A percentile compares a stretch with the other conserved stretches of the same genome.
Conservation (phyloP, 2,888 invertebrate genomes). For the Kryphioiulus occultus region DNA sequence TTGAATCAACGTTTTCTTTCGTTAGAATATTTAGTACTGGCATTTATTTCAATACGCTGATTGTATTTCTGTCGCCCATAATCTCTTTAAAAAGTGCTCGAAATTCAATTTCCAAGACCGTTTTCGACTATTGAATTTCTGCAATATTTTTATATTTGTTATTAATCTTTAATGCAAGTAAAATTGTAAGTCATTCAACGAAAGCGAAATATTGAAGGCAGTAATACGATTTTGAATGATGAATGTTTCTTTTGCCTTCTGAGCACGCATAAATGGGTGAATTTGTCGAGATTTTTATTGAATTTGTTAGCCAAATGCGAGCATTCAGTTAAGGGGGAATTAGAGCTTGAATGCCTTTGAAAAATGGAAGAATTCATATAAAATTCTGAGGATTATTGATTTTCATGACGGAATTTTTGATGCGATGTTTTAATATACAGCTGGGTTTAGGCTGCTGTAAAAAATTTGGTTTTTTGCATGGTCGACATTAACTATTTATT, state of each 20-base stretch:
- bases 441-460: not conserved
- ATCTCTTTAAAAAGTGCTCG: not conserved
- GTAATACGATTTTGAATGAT: not conserved
- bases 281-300: slow-evolving; percentile 7
- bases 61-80: not conserved
- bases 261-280: not conserved
- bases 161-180: not conserved
- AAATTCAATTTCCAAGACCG: not conserved
- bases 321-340: not conserved
- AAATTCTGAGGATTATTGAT: slow-evolving; percentile 2
- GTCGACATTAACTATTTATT: not conserved
- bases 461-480: not conserved
- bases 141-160: not conserved
- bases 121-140: not conserved
- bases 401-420: not conserved
- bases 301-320: not conserved
- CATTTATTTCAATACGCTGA: not conserved
- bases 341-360: slow-evolving; percentile 8
- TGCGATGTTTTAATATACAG: not conserved
- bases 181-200: not conserved
- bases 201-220: not conserved
- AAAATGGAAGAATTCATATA: not conserved
- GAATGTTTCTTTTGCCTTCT: not conserved
- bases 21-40: not conserved
- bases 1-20: not conserved